These are phyloP conservation scores for Pseudomugil tenellus DNA, from an alignment of 2,797 vertebrate species.

Conservation along the genomic window DNA sequence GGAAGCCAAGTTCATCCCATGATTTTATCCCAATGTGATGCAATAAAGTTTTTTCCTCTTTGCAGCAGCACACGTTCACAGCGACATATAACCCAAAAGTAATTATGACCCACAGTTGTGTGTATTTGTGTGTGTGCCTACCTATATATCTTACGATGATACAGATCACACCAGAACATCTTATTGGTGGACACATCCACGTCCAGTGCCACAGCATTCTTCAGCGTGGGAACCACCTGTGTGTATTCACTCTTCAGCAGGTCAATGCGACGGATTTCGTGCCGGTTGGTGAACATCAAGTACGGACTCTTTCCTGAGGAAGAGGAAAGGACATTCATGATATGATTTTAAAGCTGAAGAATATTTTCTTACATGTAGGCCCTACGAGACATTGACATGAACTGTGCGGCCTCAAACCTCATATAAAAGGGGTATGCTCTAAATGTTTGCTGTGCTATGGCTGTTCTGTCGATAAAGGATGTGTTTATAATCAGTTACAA, in stretches of 20 bases:
- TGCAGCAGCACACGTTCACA: not conserved
- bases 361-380: slow-evolving; percentile 11
- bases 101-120: not conserved
- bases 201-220: slow-evolving; percentile 95
- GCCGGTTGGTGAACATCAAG: slow-evolving; percentile 96
- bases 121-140: slow-evolving; percentile 54
- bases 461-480: not conserved
- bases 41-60: not conserved
- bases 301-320: slow-evolving; percentile 90
- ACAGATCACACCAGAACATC: slow-evolving; percentile 98
- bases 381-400: not conserved
- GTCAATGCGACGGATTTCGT: slow-evolving; percentile 94
- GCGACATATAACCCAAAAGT: not conserved
- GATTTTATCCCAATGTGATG: not conserved
- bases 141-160: slow-evolving; percentile 96
- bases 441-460: not conserved
- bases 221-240: slow-evolving; percentile 92
- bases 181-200: slow-evolving; percentile 95
- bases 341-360: not conserved
- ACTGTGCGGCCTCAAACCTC: slow-evolving; percentile 4
- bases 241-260: slow-evolving; percentile 92
- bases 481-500: not conserved
- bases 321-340: slow-evolving; percentile 3
- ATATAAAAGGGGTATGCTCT: not conserved
- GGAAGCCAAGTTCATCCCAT: not conserved